These are phyloP conservation scores for Eupithecia pulchellata DNA, from an alignment of 2,888 invertebrate species.

Conservation along the genomic window DNA sequence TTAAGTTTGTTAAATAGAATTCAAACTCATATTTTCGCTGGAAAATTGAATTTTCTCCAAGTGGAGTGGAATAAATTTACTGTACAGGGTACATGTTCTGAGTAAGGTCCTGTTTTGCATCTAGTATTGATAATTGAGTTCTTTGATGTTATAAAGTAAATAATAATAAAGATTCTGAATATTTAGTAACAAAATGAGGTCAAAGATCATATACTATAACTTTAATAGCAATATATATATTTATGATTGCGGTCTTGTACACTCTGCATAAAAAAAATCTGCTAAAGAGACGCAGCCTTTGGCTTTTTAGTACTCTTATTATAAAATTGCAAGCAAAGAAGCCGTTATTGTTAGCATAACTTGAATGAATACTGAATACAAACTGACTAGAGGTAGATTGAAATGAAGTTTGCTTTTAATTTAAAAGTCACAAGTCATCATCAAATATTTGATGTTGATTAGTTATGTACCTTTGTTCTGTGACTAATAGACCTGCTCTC, in stretches of 20 bases:
- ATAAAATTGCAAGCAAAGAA: constrained; percentile 6
- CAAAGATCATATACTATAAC: background rate
- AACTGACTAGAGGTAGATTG: constrained; percentile 17
- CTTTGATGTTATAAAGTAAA: constrained; percentile 11
- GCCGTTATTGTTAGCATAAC: constrained; percentile 33
- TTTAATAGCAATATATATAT: no score
- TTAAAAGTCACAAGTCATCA: background rate
- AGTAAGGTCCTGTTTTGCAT: constrained; percentile 26
- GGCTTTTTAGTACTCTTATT: background rate
- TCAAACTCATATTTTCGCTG: constrained; percentile 54
- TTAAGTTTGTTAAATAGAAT: constrained; percentile 50
- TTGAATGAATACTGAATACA: constrained; percentile 18
- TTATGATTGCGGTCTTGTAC: no score
- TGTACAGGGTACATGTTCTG: constrained; percentile 33
- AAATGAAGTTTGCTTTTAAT: constrained; percentile 26
- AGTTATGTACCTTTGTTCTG: background rate
- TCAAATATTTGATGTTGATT: background rate
- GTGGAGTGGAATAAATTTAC: constrained; percentile 48
- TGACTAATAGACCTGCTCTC: background rate
- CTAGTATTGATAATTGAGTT: constrained; percentile 14
- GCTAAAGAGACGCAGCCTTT: background rate
- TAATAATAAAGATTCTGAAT: constrained; percentile 18
- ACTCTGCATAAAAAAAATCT: no score
- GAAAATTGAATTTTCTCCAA: constrained; percentile 54
- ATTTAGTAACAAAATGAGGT: constrained; percentile 1